Evolutionary conservation across 2,113 vertebrate species (phyloP).

Genomic region (Scomber japonicus): DNA sequence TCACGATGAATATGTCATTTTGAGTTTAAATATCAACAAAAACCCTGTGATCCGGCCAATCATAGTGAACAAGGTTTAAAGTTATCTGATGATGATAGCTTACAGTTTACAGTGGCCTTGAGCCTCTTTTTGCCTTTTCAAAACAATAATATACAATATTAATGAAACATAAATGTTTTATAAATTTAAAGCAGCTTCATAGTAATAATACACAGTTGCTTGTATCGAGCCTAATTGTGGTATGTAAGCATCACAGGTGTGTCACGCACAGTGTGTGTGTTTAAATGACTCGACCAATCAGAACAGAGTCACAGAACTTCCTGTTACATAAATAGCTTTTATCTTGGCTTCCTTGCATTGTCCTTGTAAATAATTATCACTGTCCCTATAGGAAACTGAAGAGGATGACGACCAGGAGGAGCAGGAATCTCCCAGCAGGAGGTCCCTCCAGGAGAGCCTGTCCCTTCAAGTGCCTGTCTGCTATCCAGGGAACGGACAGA

Average conservation of each 20-base stretch:
- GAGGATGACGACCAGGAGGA: conserved; percentile 76
- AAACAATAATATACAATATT: not conserved
- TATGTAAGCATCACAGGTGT: not conserved
- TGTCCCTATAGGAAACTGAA: conserved; percentile 73
- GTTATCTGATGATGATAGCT: not conserved
- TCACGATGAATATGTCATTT: not conserved
- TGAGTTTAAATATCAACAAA: not conserved
- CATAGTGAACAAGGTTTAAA: not conserved
- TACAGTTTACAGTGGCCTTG: not conserved
- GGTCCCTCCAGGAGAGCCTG: conserved; percentile 86
- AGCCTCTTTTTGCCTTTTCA: not conserved
- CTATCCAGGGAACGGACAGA: conserved; percentile 74
- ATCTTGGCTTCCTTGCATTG: conserved; percentile 54
- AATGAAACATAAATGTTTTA: not conserved
- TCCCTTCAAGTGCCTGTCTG: conserved; percentile 72
- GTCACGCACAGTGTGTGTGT: not conserved
- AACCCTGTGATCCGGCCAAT: not conserved
- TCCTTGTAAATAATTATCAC: conserved; percentile 56
- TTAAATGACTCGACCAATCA: conserved; percentile 1
- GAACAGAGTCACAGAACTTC: not conserved
- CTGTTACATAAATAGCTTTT: conserved; percentile 36
- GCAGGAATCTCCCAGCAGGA: conserved; percentile 76
- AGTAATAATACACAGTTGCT: not conserved
- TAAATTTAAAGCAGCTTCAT: not conserved
- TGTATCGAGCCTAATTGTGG: not conserved